Evolutionary conservation across 2,797 vertebrate species (phyloP).

Genomic region (Tachyglossus aculeatus): DNA sequence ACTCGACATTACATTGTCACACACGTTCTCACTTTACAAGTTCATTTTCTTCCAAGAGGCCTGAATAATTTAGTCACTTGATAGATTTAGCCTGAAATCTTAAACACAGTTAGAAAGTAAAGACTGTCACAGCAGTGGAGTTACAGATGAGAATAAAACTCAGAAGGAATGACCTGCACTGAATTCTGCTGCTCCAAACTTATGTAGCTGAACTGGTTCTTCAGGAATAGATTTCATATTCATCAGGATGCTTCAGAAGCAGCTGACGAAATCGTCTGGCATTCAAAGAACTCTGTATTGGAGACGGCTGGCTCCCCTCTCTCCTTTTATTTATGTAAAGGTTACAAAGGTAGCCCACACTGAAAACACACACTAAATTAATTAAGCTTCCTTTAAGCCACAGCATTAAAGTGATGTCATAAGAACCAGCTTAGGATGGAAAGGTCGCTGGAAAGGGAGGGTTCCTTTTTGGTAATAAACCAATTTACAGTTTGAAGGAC

Average conservation of each 20-base stretch:
- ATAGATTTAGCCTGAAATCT: constrained; percentile 27
- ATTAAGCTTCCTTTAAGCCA: constrained; percentile 62
- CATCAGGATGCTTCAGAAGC: constrained; percentile 27
- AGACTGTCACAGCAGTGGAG: background rate
- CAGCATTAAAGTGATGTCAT: constrained; percentile 65
- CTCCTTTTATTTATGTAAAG: constrained; percentile 55
- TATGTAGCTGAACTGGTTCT: constrained; percentile 60
- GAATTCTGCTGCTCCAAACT: constrained; percentile 59
- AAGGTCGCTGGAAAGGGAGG: constrained; percentile 68
- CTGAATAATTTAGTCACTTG: constrained; percentile 42
- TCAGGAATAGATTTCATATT: constrained; percentile 75
- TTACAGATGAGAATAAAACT: constrained; percentile 23
- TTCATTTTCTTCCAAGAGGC: background rate
- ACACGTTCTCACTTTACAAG: constrained; percentile 12
- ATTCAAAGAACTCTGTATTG: constrained; percentile 55
- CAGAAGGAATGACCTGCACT: constrained; percentile 59
- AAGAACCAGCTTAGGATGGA: constrained; percentile 59
- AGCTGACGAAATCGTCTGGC: constrained; percentile 7
- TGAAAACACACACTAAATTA: constrained; percentile 42
- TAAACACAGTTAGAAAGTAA: constrained; percentile 6
- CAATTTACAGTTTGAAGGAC: background rate
- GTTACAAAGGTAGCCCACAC: constrained; percentile 55
- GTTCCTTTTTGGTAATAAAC: constrained; percentile 12
- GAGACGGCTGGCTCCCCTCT: constrained; percentile 18
- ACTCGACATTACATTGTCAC: background rate